Base-by-base conservation (phyloP, 2,113 vertebrate genomes). In the Butastur rufipennis region DNA sequence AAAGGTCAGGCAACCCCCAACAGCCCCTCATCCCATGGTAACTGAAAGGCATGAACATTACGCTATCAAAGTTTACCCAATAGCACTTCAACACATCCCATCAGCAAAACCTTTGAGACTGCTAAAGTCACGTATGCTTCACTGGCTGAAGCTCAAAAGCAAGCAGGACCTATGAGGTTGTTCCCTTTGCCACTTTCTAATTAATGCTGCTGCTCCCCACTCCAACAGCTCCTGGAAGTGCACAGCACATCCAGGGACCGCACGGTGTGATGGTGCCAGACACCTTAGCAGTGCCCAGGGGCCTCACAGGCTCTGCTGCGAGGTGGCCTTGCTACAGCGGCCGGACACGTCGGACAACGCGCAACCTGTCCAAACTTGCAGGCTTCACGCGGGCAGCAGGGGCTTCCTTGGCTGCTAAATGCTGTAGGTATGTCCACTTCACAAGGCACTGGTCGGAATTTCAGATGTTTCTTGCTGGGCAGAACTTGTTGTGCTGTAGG, bases 221-320 rank as follows among this genome's bases (percentile, higher is more conserved):
- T 67, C 50, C 59, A 86, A 5, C 32, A 56, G 22, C 45, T 65
- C 55, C 50, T 21, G 67, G 59, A 65, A n/a, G 78, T 9, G 40
- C 43, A 27, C 15, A 31, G 40, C 63, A 66, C 27, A 32, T 18
- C 38, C 36, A 21, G 38, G 55, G 20, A 27, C 48, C 2, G 0
- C 0, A 0, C 3, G 0, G 9, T 47, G 26, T 38, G 23, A 7
- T 16, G 23, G 7, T 55, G 16, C 47, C 5, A 6, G 52, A 22
- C 16, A n/a, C 25, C 23, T 38, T 6, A 68, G 50, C 23, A 34
- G 56, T 62, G 42, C 50, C 50, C 50, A 59, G 38, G 53, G 38
- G 72, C 23, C n/a, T 77, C n/a, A 16, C 5, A 7, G 47, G 19
- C 53, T 88, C 75, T 59, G 62, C 94, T 75, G 38, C 56, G 38